phyloP scores from a whole-genome alignment of 2,888 invertebrate species.

The Rhagonycha lutea region DNA sequence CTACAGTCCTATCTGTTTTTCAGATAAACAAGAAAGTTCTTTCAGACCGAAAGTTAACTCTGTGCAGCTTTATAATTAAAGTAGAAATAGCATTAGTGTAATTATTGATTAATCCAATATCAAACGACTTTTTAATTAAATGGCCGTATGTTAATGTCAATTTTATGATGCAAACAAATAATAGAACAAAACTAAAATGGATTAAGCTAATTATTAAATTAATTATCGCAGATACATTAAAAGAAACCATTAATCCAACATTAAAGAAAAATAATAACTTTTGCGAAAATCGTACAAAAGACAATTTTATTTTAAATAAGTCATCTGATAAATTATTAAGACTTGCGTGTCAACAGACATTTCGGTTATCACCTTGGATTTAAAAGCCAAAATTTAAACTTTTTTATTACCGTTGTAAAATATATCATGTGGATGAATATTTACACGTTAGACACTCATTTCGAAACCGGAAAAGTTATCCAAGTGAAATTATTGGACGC shows the following conservation, averaged over 20 bases:
- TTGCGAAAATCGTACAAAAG: background rate
- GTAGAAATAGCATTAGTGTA: background rate
- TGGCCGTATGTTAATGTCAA: background rate
- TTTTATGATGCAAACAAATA: background rate
- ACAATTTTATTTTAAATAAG: background rate
- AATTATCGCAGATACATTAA: background rate
- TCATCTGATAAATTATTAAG: background rate
- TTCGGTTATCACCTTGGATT: background rate
- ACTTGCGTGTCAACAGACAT: background rate
- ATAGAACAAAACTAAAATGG: background rate
- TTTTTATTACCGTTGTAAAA: background rate
- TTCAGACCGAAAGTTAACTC: background rate
- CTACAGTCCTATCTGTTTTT: background rate
- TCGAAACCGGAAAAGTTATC: background rate
- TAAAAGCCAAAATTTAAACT: background rate
- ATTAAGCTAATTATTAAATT: background rate
- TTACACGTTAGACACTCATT: background rate
- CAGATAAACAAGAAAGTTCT: background rate
- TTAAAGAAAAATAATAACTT: background rate
- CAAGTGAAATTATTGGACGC: background rate
- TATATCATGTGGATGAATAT: background rate
- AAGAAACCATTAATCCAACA: background rate
- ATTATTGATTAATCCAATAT: conserved; percentile 2
- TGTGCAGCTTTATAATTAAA: conserved; percentile 15
- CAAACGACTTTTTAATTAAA: background rate